Percentiles rank a stretch among this genome's conserved stretches.
phyloP scores from a whole-genome alignment of 2,797 vertebrate genomes.

The Squalus acanthias region DNA sequence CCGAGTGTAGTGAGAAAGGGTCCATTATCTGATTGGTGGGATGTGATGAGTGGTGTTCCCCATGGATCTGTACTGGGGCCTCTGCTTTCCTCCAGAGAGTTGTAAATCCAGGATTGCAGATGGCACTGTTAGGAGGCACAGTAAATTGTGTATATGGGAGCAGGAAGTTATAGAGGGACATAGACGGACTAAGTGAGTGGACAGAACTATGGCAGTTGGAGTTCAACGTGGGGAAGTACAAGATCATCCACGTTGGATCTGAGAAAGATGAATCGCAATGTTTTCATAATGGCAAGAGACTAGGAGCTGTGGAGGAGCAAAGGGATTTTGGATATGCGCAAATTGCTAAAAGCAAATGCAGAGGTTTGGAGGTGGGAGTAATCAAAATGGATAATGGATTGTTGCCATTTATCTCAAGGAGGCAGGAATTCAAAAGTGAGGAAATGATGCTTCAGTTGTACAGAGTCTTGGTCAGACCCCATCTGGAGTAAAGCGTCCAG shows the following conservation, averaged over 20 bases:
- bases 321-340: neutral
- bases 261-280: neutral
- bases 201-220: neutral
- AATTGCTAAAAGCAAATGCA: too few species aligned
- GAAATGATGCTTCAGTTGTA: neutral
- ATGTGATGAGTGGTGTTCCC: neutral
- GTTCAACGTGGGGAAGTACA: neutral
- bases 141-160: neutral
- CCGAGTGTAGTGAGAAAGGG: neutral
- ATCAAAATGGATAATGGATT: neutral
- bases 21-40: neutral
- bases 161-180: neutral
- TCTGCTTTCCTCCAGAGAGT: neutral
- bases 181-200: neutral
- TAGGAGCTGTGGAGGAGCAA: neutral
- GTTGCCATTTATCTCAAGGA: neutral
- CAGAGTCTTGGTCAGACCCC: neutral
- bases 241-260: neutral
- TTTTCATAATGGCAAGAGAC: neutral
- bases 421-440: too few species aligned
- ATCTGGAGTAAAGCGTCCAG: neutral
- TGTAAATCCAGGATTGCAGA: neutral
- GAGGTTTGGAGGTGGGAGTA: neutral
- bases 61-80: too few species aligned
- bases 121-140: neutral